Conservation (phyloP, 2,113 vertebrate species). For the Glareola pratincola region DNA sequence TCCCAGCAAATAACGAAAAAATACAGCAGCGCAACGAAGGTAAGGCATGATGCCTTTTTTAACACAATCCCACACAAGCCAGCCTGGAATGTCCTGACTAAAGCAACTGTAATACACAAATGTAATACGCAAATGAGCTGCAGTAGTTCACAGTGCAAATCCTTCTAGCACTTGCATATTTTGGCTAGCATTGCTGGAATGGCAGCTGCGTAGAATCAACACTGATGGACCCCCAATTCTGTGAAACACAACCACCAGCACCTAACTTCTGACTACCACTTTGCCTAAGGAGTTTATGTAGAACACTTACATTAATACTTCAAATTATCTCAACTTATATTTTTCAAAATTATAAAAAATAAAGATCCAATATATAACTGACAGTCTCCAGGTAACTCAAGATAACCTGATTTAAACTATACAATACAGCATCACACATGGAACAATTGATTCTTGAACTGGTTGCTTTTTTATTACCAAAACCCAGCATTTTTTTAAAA, state of each 20-base stretch:
- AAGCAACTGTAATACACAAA: conserved; percentile 73
- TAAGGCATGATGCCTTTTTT: conserved; percentile 88
- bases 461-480: not conserved
- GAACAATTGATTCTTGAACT: not conserved
- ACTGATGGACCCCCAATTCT: not conserved
- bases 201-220: not conserved
- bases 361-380: not conserved
- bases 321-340: not conserved
- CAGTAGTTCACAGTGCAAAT: not conserved
- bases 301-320: not conserved
- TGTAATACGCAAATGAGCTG: conserved; percentile 47
- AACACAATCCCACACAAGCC: conserved; percentile 82
- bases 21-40: conserved; percentile 89
- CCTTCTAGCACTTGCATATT: not conserved
- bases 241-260: not conserved
- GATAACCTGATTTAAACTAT: not conserved
- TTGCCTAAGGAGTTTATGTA: not conserved
- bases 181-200: not conserved
- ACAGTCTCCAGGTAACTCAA: not conserved
- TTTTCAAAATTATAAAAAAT: not conserved
- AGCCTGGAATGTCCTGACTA: conserved; percentile 77
- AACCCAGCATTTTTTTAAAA: not conserved
- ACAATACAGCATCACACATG: not conserved
- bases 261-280: not conserved
- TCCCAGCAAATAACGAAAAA: conserved; percentile 93